phyloP scores from a whole-genome alignment of 2,797 vertebrate genomes.

The Acipenser oxyrinchus region DNA sequence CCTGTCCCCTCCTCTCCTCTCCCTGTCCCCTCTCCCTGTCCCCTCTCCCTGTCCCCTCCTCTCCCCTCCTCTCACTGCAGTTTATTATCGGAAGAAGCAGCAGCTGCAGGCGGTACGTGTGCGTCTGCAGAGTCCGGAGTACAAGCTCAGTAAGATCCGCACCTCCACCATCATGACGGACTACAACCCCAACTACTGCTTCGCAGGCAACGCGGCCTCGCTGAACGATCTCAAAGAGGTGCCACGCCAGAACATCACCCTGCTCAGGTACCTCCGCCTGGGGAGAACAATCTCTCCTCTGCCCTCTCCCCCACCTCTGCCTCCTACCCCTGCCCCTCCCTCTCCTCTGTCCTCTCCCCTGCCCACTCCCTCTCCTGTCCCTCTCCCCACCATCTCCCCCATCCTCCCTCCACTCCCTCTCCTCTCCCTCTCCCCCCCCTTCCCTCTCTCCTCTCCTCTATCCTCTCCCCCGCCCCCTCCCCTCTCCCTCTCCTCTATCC shows the following conservation, averaged over 20 bases:
- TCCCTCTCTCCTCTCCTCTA: too few relatives aligned
- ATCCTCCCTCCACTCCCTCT: too few relatives aligned
- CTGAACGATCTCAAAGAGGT: conserved; percentile 80
- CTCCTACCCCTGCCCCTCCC: too few relatives aligned
- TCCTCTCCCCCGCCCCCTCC: too few relatives aligned
- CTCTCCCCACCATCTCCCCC: too few relatives aligned
- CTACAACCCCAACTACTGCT: conserved; percentile 90
- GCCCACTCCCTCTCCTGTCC: too few relatives aligned
- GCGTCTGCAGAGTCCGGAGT: conserved; percentile 75
- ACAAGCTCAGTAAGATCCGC: conserved; percentile 83
- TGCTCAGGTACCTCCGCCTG: conserved; percentile 64
- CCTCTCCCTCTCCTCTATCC: too few relatives aligned
- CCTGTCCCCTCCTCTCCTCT: neutral
- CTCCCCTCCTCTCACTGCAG: conserved; percentile 42
- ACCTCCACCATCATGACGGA: conserved; percentile 86
- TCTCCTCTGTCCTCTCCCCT: too few relatives aligned
- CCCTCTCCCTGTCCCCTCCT: neutral
- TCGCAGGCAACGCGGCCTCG: conserved; percentile 66
- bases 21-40: neutral
- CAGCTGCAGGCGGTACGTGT: conserved; percentile 68
- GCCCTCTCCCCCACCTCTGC: too few relatives aligned
- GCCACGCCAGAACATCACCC: conserved; percentile 79
- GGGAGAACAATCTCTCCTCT: too few relatives aligned
- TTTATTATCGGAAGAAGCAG: conserved; percentile 81
- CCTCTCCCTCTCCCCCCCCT: neutral